Evolutionary conservation across 2,888 invertebrate species (phyloP).

Genomic region (Stegana nigrithorax): DNA sequence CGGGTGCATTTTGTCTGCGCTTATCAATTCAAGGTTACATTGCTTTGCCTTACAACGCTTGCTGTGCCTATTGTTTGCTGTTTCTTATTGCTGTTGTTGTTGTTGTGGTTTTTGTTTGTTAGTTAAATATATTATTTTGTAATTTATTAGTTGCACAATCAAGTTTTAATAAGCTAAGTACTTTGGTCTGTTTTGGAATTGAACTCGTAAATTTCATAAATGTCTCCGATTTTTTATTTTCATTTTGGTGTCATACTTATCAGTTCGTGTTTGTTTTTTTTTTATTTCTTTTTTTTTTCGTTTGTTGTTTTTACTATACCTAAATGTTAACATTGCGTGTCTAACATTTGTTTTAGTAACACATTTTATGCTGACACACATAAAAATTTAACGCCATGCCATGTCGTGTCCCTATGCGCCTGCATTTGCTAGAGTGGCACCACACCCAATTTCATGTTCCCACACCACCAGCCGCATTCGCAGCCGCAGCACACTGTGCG

Average conservation of each 20-base stretch:
- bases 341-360: neutral
- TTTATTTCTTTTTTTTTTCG: constrained; percentile 25
- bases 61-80: too few relatives aligned
- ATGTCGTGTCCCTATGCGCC: constrained; percentile 46
- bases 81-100: too few relatives aligned
- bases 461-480: constrained; percentile 7
- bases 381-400: constrained; percentile 56
- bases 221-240: too few relatives aligned
- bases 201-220: too few relatives aligned
- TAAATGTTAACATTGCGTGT: constrained; percentile 53
- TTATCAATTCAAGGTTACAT: constrained; percentile 14
- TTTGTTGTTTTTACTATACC: too few relatives aligned
- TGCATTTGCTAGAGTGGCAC: too few relatives aligned
- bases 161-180: too few relatives aligned
- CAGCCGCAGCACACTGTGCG: neutral
- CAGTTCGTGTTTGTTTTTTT: neutral
- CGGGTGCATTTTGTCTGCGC: neutral
- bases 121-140: neutral
- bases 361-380: constrained; percentile 39
- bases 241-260: constrained; percentile 3
- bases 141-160: too few relatives aligned
- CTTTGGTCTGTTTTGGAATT: too few relatives aligned
- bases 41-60: too few relatives aligned
- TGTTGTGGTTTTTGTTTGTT: neutral
- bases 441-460: constrained; percentile 41